These are phyloP conservation scores for Drosophila tani DNA, from an alignment of 1,140 invertebrate genomes.

Conservation along the genomic window DNA sequence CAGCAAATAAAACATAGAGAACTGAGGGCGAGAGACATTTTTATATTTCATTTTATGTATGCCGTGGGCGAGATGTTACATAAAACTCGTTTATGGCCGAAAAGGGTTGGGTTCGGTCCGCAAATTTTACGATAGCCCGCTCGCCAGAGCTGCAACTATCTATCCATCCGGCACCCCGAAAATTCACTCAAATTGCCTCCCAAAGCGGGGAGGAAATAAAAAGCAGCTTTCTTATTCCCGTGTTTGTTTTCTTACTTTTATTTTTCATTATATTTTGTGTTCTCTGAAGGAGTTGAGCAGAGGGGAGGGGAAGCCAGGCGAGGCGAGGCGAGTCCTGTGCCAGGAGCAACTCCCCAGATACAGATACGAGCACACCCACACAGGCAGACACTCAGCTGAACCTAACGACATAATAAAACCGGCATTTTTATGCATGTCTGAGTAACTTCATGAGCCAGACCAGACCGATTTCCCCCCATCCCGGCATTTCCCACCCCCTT, in stretches of 20 bases:
- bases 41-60: constrained; percentile 77
- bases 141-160: constrained; percentile 52
- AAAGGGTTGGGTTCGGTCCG: constrained; percentile 59
- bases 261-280: neutral
- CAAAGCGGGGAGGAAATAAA: constrained; percentile 37
- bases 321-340: constrained; percentile 37
- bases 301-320: neutral
- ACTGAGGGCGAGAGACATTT: constrained; percentile 46
- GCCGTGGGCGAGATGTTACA: constrained; percentile 71
- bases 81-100: constrained; percentile 70
- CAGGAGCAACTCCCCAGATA: constrained; percentile 35
- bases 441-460: constrained; percentile 80
- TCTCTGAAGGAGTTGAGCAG: neutral
- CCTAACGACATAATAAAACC: constrained; percentile 81
- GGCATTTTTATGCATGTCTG: constrained; percentile 83
- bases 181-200: constrained; percentile 47
- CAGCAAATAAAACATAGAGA: constrained; percentile 57
- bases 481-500: constrained; percentile 1
- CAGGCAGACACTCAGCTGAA: constrained; percentile 44
- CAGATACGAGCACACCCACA: constrained; percentile 38
- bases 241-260: constrained; percentile 17
- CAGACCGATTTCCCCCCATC: constrained; percentile 43
- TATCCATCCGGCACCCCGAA: constrained; percentile 26
- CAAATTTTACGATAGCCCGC: constrained; percentile 24
- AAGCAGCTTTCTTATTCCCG: constrained; percentile 38